Evolutionary conservation across 2,797 vertebrate genomes (phyloP), one percentile per base, ranked within the genome.

Genomic region (Phalanger gymnotis): DNA sequence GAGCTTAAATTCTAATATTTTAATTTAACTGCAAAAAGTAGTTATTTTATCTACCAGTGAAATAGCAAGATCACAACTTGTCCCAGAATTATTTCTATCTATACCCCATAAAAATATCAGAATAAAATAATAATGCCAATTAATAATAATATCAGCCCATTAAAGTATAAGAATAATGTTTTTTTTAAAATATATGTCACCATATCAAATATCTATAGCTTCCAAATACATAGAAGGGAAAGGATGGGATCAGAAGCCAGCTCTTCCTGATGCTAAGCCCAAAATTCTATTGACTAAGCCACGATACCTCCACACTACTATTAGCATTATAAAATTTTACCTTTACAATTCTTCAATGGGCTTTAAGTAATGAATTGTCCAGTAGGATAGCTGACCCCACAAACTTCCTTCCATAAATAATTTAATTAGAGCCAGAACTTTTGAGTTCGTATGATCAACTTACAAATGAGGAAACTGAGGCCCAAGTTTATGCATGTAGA

Each of bases 171-270:
- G n/a, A 81, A 81, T 81, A 47, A 81, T 40, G 22, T 40, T 40
- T 73, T 40, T n/a, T n/a, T n/a, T n/a, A n/a, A n/a, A 73, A 73
- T 40, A 22, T 13, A 47, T 87, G 40, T 47, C 40, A 87, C 25
- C 9, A 47, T 47, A 47, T 87, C 22, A 12, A 47, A 47, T 87
- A 73, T 19, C n/a, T 16, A 40, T 81, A 40, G 19, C n/a, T 87
- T 47, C 73, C 73, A 87, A 87, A 87, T 73, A 87, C 40, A 11
- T 47, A 9, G 73, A 95, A 54, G 25, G 87, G 94, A 34, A 93
- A 54, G 92, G 40, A 56, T 52, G n/a, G 92, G 52, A 92, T 93
- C 91, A 55, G 54, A 97, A 93, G 7, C n/a, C 30, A 91, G 31
- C 3, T 12, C 53, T 93, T 96, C 87, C 91, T 96, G 90, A 81